Evolutionary conservation across 2,888 invertebrate genomes (phyloP).

Genomic region (Nudaria mundana): DNA sequence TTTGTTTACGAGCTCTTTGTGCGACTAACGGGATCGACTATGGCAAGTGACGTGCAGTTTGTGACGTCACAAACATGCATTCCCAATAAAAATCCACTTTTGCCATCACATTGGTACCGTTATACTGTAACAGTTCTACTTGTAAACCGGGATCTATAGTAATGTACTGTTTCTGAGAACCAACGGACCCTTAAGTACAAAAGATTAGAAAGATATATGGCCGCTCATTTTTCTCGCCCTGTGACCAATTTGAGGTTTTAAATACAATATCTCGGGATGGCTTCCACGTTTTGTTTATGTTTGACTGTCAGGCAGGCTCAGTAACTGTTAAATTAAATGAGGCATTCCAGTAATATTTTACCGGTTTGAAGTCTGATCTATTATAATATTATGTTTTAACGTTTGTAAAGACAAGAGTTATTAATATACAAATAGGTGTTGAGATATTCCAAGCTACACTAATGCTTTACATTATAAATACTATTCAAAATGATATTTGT

Average conservation of each 20-base stretch:
- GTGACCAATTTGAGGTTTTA: conserved; percentile 75
- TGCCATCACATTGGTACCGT: conserved; percentile 60
- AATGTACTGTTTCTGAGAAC: conserved; percentile 62
- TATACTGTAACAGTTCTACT: conserved; percentile 71
- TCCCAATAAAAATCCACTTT: conserved; percentile 72
- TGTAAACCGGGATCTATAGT: conserved; percentile 74
- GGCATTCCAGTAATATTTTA: too few relatives aligned
- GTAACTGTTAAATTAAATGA: too few relatives aligned
- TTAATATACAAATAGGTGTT: too few relatives aligned
- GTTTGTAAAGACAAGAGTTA: too few relatives aligned
- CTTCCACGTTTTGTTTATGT: conserved; percentile 45
- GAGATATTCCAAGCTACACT: too few relatives aligned
- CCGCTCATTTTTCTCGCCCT: conserved; percentile 55
- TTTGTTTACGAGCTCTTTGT: conserved; percentile 64
- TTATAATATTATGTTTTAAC: too few relatives aligned
- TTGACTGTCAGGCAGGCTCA: conserved; percentile 46
- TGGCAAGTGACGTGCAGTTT: conserved; percentile 50
- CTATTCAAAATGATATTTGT: too few relatives aligned
- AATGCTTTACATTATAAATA: too few relatives aligned
- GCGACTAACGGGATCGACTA: conserved; percentile 56
- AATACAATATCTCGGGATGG: conserved; percentile 49
- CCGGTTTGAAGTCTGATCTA: too few relatives aligned
- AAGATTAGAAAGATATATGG: conserved; percentile 63
- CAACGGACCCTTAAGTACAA: conserved; percentile 62
- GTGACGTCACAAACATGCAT: conserved; percentile 61